Base-by-base conservation (phyloP, 1,140 invertebrate genomes). In the Eriosoma lanigerum region DNA sequence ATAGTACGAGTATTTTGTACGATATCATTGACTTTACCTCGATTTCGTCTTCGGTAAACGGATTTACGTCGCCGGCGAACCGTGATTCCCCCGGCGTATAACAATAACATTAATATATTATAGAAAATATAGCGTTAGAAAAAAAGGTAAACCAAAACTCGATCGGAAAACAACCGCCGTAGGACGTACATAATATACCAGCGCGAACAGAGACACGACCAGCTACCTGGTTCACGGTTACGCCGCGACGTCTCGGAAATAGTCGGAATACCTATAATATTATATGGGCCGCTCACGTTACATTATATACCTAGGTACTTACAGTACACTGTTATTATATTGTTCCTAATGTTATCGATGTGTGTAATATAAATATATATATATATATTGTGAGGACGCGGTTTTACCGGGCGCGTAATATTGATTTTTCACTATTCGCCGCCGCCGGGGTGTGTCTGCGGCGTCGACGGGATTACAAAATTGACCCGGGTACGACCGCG, bases 401-500 rank as follows among this genome's bases (percentile, higher is more conserved):
- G 58, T 60, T 70, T 26, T 52, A 54, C 73, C 54, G 32, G 32
- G 56, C 29, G 54, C 54, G 24, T 78, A 78, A 4, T 38, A 38
- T 78, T 48, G 75, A 78, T 78, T 78, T 78, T 78, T 29, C 24
- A 21, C 54, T 32, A 15, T 17, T 1, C 44, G n/a, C 12, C 3
- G 50, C 73, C 52, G n/a, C 52, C 48, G 52, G 73, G 54, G 75
- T 62, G 75, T 78, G 56, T 78, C 56, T 46, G 73, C 52, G 32
- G 13, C 50, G 52, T 24, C 52, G 5, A 21, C 66, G 5, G 38
- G 4, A 44, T 21, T 46, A 46, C 73, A 78, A 58, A 44, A 60
- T 38, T 60, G 56, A 62, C 75, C 75, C 54, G 56, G 56, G 75
- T 78, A 52, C 75, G 75, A 78, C 75, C 75, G 75, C 75, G 75